Base-by-base conservation (phyloP, 2,797 vertebrate species). In the Geotrypetes seraphini region DNA sequence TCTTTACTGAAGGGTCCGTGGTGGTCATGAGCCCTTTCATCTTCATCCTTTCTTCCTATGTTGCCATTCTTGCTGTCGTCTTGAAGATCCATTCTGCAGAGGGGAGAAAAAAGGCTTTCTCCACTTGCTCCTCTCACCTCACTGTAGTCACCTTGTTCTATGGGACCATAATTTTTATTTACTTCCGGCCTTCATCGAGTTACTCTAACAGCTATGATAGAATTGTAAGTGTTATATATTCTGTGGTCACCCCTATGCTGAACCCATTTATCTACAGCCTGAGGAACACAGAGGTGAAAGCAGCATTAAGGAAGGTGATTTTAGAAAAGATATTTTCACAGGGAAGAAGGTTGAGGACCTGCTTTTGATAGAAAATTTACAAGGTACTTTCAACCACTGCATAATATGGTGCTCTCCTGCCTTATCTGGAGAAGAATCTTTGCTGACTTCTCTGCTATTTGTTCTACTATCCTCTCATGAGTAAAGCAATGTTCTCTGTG, bases 191-290 rank as follows among this genome's bases (percentile, higher is more conserved):
- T 4, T 28, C 20, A 5, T n/a, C 25, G 13, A 19, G 16, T 8
- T 19, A 35, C 11, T 19, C 18, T 9, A 29, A 30, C 14, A 7
- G 46, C 8, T 20, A 30, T 5, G 25, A 33, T 22, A 33, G 35
- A 16, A 30, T 9, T 5, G 25, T 43, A 4, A 46, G 43, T 4
- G 17, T 38, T 16, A 43, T 43, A 7, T 37, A 46, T 30, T 39
- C 29, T 1, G 29, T 46, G 5, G 25, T 46, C 7, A 46, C 43
- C 5, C 43, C 43, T 11, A 33, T 46, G 43, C 8, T 46, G 12
- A 46, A 46, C 8, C 43, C 43, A 5, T 28, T 46, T 15, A 46
- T 46, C 27, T 45, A 45, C 11, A 43, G 43, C 4, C 7, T 46
- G 12, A 46, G 43, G 29, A 46, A 46, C 29, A 24, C 33, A 4